Percentiles rank a stretch among this genome's conserved stretches.
phyloP scores from a whole-genome alignment of 92 coral and sea anemone species.

The Epizoanthus illoricatus region DNA sequence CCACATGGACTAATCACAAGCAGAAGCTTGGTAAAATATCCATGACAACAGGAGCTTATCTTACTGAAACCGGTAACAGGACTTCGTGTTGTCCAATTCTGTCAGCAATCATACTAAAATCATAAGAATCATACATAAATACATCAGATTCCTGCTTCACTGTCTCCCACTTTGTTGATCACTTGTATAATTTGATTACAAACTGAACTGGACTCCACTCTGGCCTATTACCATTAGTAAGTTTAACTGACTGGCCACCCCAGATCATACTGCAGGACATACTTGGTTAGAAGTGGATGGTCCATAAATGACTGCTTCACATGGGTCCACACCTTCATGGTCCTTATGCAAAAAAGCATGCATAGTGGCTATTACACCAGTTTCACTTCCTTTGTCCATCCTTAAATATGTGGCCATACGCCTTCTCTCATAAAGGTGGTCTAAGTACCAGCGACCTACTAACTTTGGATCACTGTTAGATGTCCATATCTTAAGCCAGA shows the following conservation, averaged over 20 bases:
- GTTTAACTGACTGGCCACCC: not conserved
- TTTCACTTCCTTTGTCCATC: constrained; percentile 31
- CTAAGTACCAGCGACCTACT: constrained; percentile 22
- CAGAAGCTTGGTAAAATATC: no score
- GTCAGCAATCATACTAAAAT: no score
- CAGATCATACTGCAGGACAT: not conserved
- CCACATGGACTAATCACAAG: no score
- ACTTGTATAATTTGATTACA: no score
- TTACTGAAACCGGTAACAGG: no score
- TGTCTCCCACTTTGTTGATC: no score
- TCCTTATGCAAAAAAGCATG: constrained; percentile 11
- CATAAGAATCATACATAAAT: no score
- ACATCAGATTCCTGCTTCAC: no score
- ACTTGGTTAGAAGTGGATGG: constrained; percentile 38
- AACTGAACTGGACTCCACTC: constrained; percentile 14
- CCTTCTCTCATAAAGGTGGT: constrained; percentile 27
- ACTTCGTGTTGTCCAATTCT: not conserved
- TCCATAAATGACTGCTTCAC: constrained; percentile 30
- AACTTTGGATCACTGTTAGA: not conserved
- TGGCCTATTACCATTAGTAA: not conserved
- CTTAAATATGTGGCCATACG: constrained; percentile 21
- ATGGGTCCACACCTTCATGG: constrained; percentile 35
- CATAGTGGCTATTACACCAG: constrained; percentile 22
- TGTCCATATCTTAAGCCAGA: not conserved
- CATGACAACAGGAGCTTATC: no score